A percentile compares a stretch with the other conserved stretches of the same genome.
Conservation (phyloP, 1,140 invertebrate genomes). For the Calosoma granatense region DNA sequence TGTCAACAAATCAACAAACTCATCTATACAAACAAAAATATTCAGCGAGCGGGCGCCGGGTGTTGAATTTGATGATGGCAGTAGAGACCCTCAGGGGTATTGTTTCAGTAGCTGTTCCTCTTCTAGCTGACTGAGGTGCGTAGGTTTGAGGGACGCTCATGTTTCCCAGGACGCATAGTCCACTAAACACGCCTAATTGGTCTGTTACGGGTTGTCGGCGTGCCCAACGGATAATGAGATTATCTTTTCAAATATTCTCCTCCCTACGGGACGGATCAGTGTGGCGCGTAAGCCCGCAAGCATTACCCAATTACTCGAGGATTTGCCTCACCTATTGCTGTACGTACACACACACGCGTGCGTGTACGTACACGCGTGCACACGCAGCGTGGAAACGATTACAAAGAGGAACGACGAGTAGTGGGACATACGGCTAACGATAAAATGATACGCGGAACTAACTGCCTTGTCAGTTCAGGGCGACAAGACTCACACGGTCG, state of each 20-base stretch:
- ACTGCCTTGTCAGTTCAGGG: too few relatives aligned
- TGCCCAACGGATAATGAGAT: constrained; percentile 1
- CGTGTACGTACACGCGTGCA: too few relatives aligned
- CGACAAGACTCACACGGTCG: too few relatives aligned
- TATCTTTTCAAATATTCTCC: constrained; percentile 8
- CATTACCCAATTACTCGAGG: constrained; percentile 8
- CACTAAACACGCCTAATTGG: constrained; percentile 7
- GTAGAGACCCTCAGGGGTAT: too few relatives aligned
- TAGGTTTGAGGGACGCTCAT: neutral
- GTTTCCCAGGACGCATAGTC: neutral
- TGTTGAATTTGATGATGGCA: too few relatives aligned
- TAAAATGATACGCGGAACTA: constrained; percentile 5
- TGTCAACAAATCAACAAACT: too few relatives aligned
- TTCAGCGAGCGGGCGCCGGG: too few relatives aligned
- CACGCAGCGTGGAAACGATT: too few relatives aligned
- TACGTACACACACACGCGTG: neutral
- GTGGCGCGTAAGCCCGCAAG: neutral
- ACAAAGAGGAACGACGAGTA: too few relatives aligned
- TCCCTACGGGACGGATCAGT: constrained; percentile 1
- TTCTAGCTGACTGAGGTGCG: too few relatives aligned
- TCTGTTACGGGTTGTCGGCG: constrained; percentile 6
- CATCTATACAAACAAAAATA: too few relatives aligned
- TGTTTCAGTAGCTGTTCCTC: too few relatives aligned
- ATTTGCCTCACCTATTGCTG: constrained; percentile 5
- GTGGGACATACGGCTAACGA: neutral